Base-by-base conservation (phyloP, 2,797 vertebrate species). In the Phataginus tricuspis region DNA sequence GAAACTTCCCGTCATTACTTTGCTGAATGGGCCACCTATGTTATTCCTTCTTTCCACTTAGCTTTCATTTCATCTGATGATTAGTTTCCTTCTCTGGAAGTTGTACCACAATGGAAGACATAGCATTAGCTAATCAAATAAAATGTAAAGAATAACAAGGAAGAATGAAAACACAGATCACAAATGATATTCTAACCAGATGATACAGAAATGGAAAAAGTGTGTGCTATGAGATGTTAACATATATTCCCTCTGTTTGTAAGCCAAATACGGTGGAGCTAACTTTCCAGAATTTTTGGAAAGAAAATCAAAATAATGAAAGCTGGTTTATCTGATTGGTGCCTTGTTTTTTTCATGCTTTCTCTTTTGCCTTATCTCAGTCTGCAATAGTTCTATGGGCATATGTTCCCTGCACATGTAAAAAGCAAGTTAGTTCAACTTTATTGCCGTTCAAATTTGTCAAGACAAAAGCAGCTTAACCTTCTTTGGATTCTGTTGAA, bases 221-320 rank as follows among this genome's bases (percentile, higher is more conserved):
- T 69, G 25, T 78, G 71, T 90, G 80, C 53, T 79, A 49, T 90
- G 71, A 83, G 61, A 78, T 90, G 16, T 90, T 37, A 57, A 85
- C 25, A 85, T 92, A 49, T 15, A 92, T 88, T 96, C 95, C 61
- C 87, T 90, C 85, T 96, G 84, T 92, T 97, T 87, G 53, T 90
- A 96, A 80, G 39, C 42, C 90, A 78, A 80, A 66, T 49, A 85
- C 34, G 27, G 84, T 29, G 72, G 23, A 63, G 25, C 55, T 64
- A 66, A 34, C 13, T 82, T 85, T 96, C 80, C 77, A 97, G 39
- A 88, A 96, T 68, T 86, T 93, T 86, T 68, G 77, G 85, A 87
- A 96, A 90, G 21, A 87, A 82, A 90, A 91, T 94, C 51, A 85
- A 80, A 90, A 87, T 66, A 92, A 71, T 88, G 71, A 63, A 89